Base-by-base conservation (phyloP, 2,113 vertebrate species). In the Eretmochelys imbricata region DNA sequence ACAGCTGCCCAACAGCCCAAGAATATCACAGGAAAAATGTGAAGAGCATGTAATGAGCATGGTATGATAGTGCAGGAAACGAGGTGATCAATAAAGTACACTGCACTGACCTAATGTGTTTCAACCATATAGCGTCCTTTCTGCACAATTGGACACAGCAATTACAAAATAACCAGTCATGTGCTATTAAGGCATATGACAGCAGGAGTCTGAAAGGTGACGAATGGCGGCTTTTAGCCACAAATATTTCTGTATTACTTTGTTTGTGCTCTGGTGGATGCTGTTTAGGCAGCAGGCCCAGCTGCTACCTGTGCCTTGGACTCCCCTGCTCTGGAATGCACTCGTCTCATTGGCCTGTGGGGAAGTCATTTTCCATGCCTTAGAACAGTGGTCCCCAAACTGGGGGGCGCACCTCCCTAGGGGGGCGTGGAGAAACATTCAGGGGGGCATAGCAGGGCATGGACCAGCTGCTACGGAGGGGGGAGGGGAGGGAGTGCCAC, bases 211-310 rank as follows among this genome's bases (percentile, higher is more conserved):
- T 0, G 0, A 87, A 93, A 93, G 62, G 82, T 86, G 92, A 55
- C 86, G 48, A 92, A 80, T 42, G 69, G 82, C 85, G 91, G 54
- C 86, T 95, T 90, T 91, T 81, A 93, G 92, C 85, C 57, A 93
- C 65, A 55, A 82, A 42, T 95, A 55, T 84, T 90, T 91, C 69
- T 91, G 92, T 91, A 48, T 72, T 85, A 93, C 79, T 95, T 84
- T 93, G 91, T 50, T 80, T 89, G 80, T 96, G 92, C 80, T 84
- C 95, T 75, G 82, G 82, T 62, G 90, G 85, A 79, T 84, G 78
- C 55, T 16, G 46, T 59, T 57, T 12, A 93, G 81, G 82, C 38
- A 89, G 81, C 48, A 83, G 85, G 82, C 69, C 89, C 93, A 93
- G 2, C 69, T 91, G 85, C 84, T 35, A 86, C 27, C 94, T 88